A percentile compares a stretch with the other conserved stretches of the same genome.
These are phyloP conservation scores for Urocolius indicus DNA, from an alignment of 2,113 vertebrate genomes.

Conservation along the genomic window DNA sequence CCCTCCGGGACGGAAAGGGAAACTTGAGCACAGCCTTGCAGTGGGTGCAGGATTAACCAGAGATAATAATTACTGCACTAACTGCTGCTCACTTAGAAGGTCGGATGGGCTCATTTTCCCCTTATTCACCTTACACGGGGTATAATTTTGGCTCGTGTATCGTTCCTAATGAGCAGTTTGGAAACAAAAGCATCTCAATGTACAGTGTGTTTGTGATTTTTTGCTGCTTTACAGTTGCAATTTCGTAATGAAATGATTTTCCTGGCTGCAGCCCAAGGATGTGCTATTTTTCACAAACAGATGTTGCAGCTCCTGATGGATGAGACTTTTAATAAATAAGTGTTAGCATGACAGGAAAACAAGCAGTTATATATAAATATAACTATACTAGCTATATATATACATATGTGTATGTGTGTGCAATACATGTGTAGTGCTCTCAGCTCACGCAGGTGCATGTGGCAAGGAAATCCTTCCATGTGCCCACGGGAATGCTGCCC, in stretches of 20 bases:
- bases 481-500: neutral
- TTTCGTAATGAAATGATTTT: conserved; percentile 25
- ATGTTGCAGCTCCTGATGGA: conserved; percentile 61
- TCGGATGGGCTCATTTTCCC: neutral
- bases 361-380: neutral
- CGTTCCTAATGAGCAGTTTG: conserved; percentile 67
- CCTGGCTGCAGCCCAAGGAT: conserved; percentile 65
- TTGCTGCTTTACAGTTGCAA: conserved; percentile 34
- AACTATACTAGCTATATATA: neutral
- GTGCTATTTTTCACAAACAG: conserved; percentile 54
- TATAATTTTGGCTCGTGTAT: conserved; percentile 43
- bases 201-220: conserved; percentile 55
- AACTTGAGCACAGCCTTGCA: neutral
- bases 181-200: conserved; percentile 61
- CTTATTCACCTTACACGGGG: conserved; percentile 50
- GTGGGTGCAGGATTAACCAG: neutral
- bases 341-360: neutral
- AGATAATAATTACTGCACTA: neutral
- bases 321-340: conserved; percentile 39
- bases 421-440: fast-evolving
- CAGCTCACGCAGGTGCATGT: fast-evolving
- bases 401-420: neutral
- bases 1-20: conserved; percentile 49
- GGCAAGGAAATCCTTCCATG: neutral
- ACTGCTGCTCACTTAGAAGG: neutral